A percentile compares a stretch with the other conserved stretches of the same genome.
Evolutionary conservation across 1,140 invertebrate species (phyloP).

Genomic region (Ylistrum balloti): DNA sequence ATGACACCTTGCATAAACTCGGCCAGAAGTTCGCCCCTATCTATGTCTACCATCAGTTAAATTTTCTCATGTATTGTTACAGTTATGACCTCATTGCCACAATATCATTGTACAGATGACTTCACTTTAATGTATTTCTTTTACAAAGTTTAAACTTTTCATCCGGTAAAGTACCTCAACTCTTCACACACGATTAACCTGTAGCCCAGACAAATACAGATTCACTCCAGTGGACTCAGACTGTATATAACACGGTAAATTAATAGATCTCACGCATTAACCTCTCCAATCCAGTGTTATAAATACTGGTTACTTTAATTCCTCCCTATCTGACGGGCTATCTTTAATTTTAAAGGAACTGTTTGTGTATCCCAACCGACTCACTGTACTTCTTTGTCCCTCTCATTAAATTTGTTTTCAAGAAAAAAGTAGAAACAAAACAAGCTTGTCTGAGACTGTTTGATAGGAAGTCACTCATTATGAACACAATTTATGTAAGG

Average conservation of each 20-base stretch:
- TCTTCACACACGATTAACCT: constrained; percentile 14
- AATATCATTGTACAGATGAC: constrained; percentile 29
- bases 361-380: not conserved
- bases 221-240: not conserved
- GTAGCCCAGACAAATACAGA: not conserved
- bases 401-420: not conserved
- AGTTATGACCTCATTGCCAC: constrained; percentile 23
- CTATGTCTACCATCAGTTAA: not conserved
- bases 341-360: not conserved
- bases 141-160: constrained; percentile 34
- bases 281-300: not conserved
- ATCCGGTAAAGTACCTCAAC: not conserved
- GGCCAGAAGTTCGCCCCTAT: constrained; percentile 2
- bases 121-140: constrained; percentile 35
- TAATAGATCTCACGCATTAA: constrained; percentile 25
- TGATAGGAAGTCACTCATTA: not conserved
- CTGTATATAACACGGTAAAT: not conserved
- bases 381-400: not conserved
- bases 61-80: constrained; percentile 15
- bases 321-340: not conserved
- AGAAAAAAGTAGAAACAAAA: not conserved
- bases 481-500: not conserved
- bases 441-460: not conserved
- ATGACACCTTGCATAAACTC: constrained; percentile 1
- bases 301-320: not conserved